Conservation (phyloP, 2,797 vertebrate species). For the Poecilia velifera region DNA sequence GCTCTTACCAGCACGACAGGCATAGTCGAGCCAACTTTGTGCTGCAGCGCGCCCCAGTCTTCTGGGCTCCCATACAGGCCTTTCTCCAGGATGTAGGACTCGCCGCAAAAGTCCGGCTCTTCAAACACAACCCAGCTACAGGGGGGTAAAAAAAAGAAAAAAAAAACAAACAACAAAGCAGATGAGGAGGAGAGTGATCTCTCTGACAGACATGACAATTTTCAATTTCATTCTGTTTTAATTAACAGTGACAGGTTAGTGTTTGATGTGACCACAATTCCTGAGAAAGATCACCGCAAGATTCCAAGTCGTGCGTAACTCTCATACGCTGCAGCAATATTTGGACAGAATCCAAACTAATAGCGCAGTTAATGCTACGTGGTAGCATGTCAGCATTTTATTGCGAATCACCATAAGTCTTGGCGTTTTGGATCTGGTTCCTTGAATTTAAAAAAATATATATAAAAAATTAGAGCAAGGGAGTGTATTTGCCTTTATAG, state of each 20-base stretch:
- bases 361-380: neutral
- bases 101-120: constrained; percentile 88
- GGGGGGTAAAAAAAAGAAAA: neutral
- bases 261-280: constrained; percentile 8
- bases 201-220: constrained; percentile 6
- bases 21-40: constrained; percentile 86
- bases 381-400: constrained; percentile 19
- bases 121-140: constrained; percentile 93
- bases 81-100: constrained; percentile 89
- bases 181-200: neutral
- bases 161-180: constrained; percentile 7
- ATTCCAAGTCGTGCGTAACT: constrained; percentile 11
- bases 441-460: neutral
- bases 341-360: constrained; percentile 19
- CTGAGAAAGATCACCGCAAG: constrained; percentile 14
- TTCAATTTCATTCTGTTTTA: constrained; percentile 14
- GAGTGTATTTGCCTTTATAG: constrained; percentile 25
- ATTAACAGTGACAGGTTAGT: neutral
- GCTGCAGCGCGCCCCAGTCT: constrained; percentile 88
- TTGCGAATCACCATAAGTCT: neutral
- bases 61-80: constrained; percentile 89
- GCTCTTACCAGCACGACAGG: constrained; percentile 88
- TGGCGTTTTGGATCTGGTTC: neutral
- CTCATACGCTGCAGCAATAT: constrained; percentile 8
- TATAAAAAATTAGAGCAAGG: neutral